Conservation (phyloP, 2,888 invertebrate species). For the Baronia brevicornis region DNA sequence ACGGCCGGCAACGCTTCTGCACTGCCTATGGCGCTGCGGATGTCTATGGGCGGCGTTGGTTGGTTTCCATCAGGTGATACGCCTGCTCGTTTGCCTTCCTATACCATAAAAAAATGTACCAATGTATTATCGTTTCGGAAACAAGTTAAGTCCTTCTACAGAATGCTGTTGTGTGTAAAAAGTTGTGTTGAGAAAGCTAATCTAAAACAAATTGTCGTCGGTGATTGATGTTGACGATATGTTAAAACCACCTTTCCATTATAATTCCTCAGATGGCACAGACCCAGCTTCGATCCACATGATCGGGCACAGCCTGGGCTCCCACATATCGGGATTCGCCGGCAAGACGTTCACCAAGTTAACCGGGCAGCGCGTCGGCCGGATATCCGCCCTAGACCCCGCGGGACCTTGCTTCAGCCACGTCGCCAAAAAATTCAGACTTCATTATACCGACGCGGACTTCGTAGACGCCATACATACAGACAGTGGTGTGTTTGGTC, state of each 20-base stretch:
- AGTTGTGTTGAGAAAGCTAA: no score
- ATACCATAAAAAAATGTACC: no score
- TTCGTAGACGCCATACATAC: slow-evolving; percentile 57
- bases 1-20: no score
- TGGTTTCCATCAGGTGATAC: no score
- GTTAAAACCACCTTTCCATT: background rate
- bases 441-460: slow-evolving; percentile 41
- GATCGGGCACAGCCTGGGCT: slow-evolving; percentile 63
- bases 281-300: slow-evolving; percentile 43
- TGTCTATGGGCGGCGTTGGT: no score
- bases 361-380: slow-evolving; percentile 41
- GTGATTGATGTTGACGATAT: no score
- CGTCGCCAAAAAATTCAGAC: slow-evolving; percentile 31
- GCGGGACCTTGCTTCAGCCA: slow-evolving; percentile 63
- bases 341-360: slow-evolving; percentile 40
- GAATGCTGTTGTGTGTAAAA: no score
- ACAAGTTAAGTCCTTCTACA: no score
- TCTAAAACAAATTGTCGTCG: no score
- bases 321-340: slow-evolving; percentile 54
- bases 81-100: no score
- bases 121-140: no score
- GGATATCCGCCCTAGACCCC: slow-evolving; percentile 57
- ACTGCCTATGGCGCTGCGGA: no score
- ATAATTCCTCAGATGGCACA: slow-evolving; percentile 37
- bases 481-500: slow-evolving; percentile 50